Evolutionary conservation across 2,888 invertebrate species (phyloP), one percentile per base, ranked within the genome.

Genomic region (Platypus cylindrus): DNA sequence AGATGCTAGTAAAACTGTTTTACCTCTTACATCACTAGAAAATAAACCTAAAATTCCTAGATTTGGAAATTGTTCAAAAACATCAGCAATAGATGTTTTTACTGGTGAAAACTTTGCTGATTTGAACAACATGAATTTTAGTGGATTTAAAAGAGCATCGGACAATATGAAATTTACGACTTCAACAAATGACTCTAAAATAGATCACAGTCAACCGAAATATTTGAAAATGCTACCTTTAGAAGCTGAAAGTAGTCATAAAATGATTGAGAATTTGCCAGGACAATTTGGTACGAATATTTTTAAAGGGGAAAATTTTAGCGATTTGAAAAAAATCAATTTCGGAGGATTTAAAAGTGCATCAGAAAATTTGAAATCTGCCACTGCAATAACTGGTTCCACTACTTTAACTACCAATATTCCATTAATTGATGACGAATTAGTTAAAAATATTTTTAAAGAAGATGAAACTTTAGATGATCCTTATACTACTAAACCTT

Each of bases 91-190:
- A n/a, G n/a, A n/a, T n/a, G n/a, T n/a, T n/a, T n/a, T n/a, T n/a
- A n/a, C n/a, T n/a, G 32, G 18, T 12, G 37, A 41, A 25, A 30
- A 41, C 30, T 43, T 41, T 30, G 14, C 22, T 38, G 35, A 41
- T 20, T 34, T 40, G 30, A 34, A 40, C 5, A 2, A 27, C 3
- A 12, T 11, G 9, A 15, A 36, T 18, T 12, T 17, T 25, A 18
- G 11, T 17, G 28, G 29, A n/a, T 38, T 38, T 35, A 34, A 32
- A 35, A 14, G 17, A 32, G 37, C 28, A 20, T 36, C 32, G 23
- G 11, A 8, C 5, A 25, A 2, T 25, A 14, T 35, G n/a, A 22
- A 25, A 5, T 25, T 25, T 5, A 25, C 8, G 25, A 20, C 20
- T 7, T 9, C 5, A 7, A 20, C 9, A 20, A 20, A 20, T 20